These are phyloP conservation scores for Diplazon laetatorius DNA, from an alignment of 2,888 invertebrate genomes.

Conservation along the genomic window DNA sequence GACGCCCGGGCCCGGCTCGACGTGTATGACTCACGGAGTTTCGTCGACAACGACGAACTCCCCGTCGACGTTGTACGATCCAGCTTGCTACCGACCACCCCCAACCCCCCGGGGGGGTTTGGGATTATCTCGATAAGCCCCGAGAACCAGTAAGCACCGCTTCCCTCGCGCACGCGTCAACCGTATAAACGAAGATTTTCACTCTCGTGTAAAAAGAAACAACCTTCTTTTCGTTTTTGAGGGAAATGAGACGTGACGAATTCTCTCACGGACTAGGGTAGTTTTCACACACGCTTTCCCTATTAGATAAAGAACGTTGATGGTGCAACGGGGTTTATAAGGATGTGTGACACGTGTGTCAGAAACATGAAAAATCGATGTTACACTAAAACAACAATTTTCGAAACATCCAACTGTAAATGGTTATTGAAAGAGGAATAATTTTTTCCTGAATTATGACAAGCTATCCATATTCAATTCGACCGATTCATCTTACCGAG, in stretches of 20 bases:
- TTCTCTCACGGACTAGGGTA: slow-evolving; percentile 26
- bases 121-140: slow-evolving; percentile 70
- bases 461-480: too few relatives aligned
- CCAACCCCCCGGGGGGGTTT: slow-evolving; percentile 20
- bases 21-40: slow-evolving; percentile 37
- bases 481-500: neutral
- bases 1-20: slow-evolving; percentile 10
- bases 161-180: slow-evolving; percentile 45
- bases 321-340: neutral
- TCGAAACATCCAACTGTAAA: too few relatives aligned
- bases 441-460: too few relatives aligned
- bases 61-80: slow-evolving; percentile 48
- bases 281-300: neutral
- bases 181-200: slow-evolving; percentile 56
- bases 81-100: slow-evolving; percentile 33
- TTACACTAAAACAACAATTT: too few relatives aligned
- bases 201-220: slow-evolving; percentile 66
- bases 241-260: slow-evolving; percentile 69
- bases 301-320: slow-evolving; percentile 5
- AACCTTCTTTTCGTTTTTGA: too few relatives aligned
- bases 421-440: too few relatives aligned
- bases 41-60: slow-evolving; percentile 36
- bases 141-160: slow-evolving; percentile 46
- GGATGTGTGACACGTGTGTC: too few relatives aligned
- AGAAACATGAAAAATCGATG: too few relatives aligned